phyloP scores from a whole-genome alignment of 1,140 invertebrate species.

The Papilio aristodemus region DNA sequence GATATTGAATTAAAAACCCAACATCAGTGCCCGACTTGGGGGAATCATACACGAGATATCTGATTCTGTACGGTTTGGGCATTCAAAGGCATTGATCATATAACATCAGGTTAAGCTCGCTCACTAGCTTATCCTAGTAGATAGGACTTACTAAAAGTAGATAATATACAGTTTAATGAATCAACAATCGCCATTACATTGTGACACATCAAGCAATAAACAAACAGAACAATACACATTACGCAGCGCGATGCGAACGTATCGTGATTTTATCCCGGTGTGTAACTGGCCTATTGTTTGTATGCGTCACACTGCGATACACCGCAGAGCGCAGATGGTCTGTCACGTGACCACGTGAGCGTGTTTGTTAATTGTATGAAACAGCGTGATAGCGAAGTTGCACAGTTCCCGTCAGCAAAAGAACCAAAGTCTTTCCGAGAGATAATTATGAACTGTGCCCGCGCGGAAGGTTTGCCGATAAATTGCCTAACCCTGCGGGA shows the following conservation, averaged over 20 bases:
- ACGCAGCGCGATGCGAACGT: not conserved
- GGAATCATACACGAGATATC: too few relatives aligned
- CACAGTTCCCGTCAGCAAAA: too few relatives aligned
- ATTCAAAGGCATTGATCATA: too few relatives aligned
- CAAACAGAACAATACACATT: not conserved
- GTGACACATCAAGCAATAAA: not conserved
- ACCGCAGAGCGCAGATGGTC: not conserved
- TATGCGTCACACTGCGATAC: conserved; percentile 2
- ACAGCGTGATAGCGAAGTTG: too few relatives aligned
- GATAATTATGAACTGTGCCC: too few relatives aligned
- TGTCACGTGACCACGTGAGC: not conserved
- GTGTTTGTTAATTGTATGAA: not conserved
- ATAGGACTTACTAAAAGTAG: not conserved
- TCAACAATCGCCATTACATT: not conserved
- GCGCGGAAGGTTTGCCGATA: too few relatives aligned
- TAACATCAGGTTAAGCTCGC: not conserved
- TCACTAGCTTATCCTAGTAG: not conserved
- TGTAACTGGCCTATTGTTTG: not conserved
- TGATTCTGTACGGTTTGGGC: too few relatives aligned
- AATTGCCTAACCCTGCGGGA: too few relatives aligned
- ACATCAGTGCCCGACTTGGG: too few relatives aligned
- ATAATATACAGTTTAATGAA: not conserved
- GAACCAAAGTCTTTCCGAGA: too few relatives aligned
- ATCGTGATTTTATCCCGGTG: not conserved
- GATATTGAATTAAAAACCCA: too few relatives aligned